Evolutionary conservation across 2,888 invertebrate species (phyloP).

Genomic region (Tenthredo livida): DNA sequence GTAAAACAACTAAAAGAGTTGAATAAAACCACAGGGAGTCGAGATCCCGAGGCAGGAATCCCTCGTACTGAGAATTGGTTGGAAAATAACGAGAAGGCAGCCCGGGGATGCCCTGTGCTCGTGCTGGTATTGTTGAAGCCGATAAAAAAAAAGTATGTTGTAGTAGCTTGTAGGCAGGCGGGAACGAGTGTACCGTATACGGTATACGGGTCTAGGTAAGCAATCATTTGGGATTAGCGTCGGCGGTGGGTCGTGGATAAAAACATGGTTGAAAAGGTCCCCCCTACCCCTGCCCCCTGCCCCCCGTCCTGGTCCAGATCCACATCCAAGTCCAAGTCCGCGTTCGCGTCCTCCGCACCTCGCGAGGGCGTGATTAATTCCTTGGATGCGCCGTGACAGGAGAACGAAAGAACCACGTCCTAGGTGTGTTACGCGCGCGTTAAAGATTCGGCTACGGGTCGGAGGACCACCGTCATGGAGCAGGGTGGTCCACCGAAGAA

Average conservation of each 20-base stretch:
- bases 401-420: conserved; percentile 58
- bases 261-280: conserved; percentile 54
- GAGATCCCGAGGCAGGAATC: conserved; percentile 13
- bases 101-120: conserved; percentile 31
- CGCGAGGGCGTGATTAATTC: conserved; percentile 56
- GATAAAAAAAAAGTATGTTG: conserved; percentile 2
- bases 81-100: conserved; percentile 28
- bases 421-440: conserved; percentile 60
- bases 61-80: conserved; percentile 33
- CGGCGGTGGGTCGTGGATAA: conserved; percentile 53
- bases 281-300: not conserved
- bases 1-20: not conserved
- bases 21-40: conserved; percentile 6
- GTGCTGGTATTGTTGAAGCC: conserved; percentile 29
- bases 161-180: not conserved
- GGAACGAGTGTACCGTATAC: not conserved
- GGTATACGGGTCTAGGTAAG: conserved; percentile 45
- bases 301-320: not conserved
- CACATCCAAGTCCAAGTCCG: not conserved
- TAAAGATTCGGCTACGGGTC: conserved; percentile 54
- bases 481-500: conserved; percentile 18
- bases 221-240: conserved; percentile 56
- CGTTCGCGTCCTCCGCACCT: conserved; percentile 25
- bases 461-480: conserved; percentile 15
- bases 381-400: conserved; percentile 53